Percentiles rank a stretch among this genome's conserved stretches.
Conservation (phyloP, 2,888 invertebrate genomes). For the Rhamphomyia laevipes region DNA sequence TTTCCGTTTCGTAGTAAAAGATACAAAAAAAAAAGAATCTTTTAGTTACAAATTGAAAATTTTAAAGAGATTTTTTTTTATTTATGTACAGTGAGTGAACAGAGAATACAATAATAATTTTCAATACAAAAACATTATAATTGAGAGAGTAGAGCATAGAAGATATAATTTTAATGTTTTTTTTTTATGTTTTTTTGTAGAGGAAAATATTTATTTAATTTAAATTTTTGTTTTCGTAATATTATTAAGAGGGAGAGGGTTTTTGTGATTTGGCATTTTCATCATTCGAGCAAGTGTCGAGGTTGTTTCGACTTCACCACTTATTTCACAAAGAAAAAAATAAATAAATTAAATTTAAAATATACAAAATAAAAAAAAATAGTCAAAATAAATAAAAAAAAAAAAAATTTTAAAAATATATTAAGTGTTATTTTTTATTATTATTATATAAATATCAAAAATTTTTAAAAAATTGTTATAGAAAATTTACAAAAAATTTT, state of each 20-base stretch:
- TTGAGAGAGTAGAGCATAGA: background rate
- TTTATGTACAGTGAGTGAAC: too few relatives aligned
- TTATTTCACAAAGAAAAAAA: background rate
- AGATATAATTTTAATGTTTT: too few relatives aligned
- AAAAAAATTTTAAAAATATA: background rate
- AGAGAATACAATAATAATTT: too few relatives aligned
- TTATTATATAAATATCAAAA: background rate
- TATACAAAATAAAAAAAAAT: background rate
- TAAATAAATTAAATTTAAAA: background rate
- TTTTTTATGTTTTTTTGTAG: too few relatives aligned
- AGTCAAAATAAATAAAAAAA: background rate
- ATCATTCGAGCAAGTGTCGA: conserved; percentile 2
- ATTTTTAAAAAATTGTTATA: background rate
- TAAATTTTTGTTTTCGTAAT: too few relatives aligned
- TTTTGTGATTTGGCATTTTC: background rate
- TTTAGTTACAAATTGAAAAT: too few relatives aligned
- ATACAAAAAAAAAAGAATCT: too few relatives aligned
- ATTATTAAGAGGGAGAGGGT: too few relatives aligned
- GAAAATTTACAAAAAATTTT: background rate
- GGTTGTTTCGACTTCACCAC: conserved; percentile 1
- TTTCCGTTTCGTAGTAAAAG: too few relatives aligned
- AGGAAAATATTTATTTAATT: too few relatives aligned
- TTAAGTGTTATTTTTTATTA: background rate
- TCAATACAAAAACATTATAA: too few relatives aligned
- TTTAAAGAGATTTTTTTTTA: too few relatives aligned